Evolutionary conservation across 1,140 invertebrate genomes (phyloP).

Genomic region (Nymphalis io): DNA sequence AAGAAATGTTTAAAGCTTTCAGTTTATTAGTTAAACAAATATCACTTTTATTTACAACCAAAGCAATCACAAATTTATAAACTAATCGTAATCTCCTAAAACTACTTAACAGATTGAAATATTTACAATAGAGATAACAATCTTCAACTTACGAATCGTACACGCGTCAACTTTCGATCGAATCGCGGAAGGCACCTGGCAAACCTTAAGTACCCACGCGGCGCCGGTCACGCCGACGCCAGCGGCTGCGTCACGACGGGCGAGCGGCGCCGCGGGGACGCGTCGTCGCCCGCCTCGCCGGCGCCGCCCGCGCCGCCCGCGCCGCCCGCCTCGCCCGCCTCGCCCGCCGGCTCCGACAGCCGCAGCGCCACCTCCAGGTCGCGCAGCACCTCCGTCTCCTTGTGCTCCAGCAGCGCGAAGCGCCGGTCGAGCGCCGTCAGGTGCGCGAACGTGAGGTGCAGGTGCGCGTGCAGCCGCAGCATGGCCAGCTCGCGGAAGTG

Average conservation of each 20-base stretch:
- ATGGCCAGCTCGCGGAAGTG: constrained; percentile 97
- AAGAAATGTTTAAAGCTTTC: constrained; percentile 64
- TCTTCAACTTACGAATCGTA: constrained; percentile 52
- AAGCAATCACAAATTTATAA: constrained; percentile 79
- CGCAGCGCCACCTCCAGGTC: constrained; percentile 90
- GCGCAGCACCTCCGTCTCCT: constrained; percentile 96
- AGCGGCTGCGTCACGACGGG: constrained; percentile 72
- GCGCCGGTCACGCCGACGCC: constrained; percentile 57
- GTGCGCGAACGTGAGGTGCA: constrained; percentile 98
- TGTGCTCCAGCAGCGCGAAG: constrained; percentile 96
- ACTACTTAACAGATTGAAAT: constrained; percentile 79
- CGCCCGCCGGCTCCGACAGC: constrained; percentile 80
- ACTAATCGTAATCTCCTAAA: constrained; percentile 78
- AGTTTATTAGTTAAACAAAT: constrained; percentile 80
- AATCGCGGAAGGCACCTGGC: constrained; percentile 39
- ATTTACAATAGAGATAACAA: constrained; percentile 79
- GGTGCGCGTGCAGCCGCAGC: constrained; percentile 95
- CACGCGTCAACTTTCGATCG: constrained; percentile 41
- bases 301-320: constrained; percentile 19
- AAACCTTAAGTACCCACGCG: constrained; percentile 29
- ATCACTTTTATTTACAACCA: constrained; percentile 81
- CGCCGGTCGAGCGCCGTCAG: constrained; percentile 92
- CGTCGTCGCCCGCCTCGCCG: constrained; percentile 47
- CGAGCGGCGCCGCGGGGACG: constrained; percentile 55
- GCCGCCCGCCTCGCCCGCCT: constrained; percentile 60